These are phyloP conservation scores for Egretta garzetta DNA, from an alignment of 2,113 vertebrate genomes.

Conservation along the genomic window DNA sequence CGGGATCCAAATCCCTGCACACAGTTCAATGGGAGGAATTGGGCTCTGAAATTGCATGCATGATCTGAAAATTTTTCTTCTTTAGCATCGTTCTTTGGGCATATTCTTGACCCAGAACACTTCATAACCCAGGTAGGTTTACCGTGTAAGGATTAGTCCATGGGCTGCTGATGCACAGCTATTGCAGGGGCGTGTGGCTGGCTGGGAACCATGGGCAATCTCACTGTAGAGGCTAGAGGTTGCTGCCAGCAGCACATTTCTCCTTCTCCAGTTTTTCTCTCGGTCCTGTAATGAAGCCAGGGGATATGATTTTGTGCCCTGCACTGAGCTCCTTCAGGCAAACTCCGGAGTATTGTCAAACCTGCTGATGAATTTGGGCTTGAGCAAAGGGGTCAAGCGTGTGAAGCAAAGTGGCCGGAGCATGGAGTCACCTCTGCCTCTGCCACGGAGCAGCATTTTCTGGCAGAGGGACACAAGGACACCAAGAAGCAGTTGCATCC, in stretches of 20 bases:
- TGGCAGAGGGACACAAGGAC: background rate
- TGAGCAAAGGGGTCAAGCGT: background rate
- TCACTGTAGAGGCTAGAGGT: background rate
- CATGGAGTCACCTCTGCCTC: background rate
- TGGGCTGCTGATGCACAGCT: background rate
- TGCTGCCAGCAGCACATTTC: constrained; percentile 6
- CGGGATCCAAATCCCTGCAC: background rate
- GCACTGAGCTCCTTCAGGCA: background rate
- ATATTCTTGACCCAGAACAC: background rate
- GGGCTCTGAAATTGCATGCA: rapidly evolving
- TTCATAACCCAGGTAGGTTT: background rate
- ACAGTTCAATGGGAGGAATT: background rate
- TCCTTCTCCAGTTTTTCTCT: background rate
- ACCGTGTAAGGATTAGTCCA: rapidly evolving
- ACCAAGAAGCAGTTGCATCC: background rate
- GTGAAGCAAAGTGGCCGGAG: background rate
- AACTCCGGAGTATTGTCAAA: background rate
- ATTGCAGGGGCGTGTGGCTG: background rate
- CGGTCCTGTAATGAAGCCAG: background rate
- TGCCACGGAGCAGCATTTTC: background rate
- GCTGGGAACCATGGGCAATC: background rate
- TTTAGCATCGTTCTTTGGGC: background rate
- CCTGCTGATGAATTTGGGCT: background rate
- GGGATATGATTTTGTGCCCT: background rate
- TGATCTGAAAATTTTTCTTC: background rate